Percentiles rank a stretch among this genome's conserved stretches.
These are phyloP conservation scores for Taeniopygia guttata DNA, from an alignment of 2,797 vertebrate genomes.

Conservation along the genomic window DNA sequence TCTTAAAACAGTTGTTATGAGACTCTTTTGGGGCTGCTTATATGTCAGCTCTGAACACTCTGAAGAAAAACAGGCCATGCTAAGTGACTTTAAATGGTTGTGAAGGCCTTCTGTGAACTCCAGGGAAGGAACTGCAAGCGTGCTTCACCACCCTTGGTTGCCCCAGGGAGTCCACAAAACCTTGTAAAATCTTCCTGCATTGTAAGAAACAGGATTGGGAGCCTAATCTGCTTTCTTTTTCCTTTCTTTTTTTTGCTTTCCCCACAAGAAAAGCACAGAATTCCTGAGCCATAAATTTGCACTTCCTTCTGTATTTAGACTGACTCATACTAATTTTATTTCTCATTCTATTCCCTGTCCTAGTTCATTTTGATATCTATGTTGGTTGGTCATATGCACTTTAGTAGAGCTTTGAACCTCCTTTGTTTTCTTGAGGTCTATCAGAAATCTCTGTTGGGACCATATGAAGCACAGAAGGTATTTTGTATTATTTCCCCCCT, in stretches of 20 bases:
- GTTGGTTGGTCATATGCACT: neutral
- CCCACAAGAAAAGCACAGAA: neutral
- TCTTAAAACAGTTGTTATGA: neutral
- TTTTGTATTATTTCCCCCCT: neutral
- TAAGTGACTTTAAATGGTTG: neutral
- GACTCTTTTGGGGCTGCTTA: slow-evolving; percentile 1
- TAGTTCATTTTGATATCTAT: neutral
- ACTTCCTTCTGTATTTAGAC: neutral
- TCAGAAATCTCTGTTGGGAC: neutral
- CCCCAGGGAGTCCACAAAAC: neutral
- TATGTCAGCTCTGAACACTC: neutral
- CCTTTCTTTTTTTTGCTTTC: rapidly evolving
- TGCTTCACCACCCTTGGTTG: neutral
- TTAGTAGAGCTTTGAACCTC: neutral
- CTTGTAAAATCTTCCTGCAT: neutral
- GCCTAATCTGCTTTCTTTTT: neutral
- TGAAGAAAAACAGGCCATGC: neutral
- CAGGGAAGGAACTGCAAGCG: neutral
- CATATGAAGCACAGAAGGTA: neutral
- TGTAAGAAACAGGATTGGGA: neutral
- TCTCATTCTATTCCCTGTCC: neutral
- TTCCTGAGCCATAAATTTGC: neutral
- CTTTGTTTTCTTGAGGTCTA: neutral
- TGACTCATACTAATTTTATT: neutral
- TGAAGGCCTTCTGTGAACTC: neutral